phyloP scores from a whole-genome alignment of 2,888 invertebrate genomes.

The Seira musarum region DNA sequence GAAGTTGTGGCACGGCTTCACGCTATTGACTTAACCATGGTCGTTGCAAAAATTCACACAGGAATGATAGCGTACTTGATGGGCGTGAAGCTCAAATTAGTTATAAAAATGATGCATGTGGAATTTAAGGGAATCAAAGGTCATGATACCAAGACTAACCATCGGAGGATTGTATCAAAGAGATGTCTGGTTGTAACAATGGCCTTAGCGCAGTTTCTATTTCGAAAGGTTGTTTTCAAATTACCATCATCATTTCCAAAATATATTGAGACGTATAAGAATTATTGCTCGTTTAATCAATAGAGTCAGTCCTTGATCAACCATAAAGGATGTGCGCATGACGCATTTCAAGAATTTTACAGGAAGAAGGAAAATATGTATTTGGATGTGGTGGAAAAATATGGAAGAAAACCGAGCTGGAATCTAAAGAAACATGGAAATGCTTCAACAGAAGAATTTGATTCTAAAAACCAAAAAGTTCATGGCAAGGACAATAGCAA shows the following conservation, averaged over 20 bases:
- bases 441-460: too few species aligned
- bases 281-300: too few species aligned
- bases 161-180: not conserved
- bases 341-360: slow-evolving; percentile 18
- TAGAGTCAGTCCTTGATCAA: not conserved
- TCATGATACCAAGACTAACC: not conserved
- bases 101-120: not conserved
- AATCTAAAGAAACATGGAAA: not conserved
- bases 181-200: not conserved
- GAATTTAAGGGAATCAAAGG: not conserved
- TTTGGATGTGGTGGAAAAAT: not conserved
- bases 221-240: too few species aligned
- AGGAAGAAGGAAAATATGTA: not conserved
- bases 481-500: not conserved
- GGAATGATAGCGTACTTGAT: not conserved
- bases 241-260: too few species aligned
- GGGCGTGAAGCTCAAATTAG: slow-evolving; percentile 12
- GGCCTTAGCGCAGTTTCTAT: slow-evolving; percentile 21
- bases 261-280: too few species aligned
- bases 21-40: not conserved
- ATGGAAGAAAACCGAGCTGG: not conserved
- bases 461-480: too few species aligned
- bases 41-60: not conserved
- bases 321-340: slow-evolving; percentile 11
- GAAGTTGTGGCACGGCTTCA: slow-evolving; percentile 3